phyloP scores from a whole-genome alignment of 2,888 invertebrate species.

The Poecilus cupreus region DNA sequence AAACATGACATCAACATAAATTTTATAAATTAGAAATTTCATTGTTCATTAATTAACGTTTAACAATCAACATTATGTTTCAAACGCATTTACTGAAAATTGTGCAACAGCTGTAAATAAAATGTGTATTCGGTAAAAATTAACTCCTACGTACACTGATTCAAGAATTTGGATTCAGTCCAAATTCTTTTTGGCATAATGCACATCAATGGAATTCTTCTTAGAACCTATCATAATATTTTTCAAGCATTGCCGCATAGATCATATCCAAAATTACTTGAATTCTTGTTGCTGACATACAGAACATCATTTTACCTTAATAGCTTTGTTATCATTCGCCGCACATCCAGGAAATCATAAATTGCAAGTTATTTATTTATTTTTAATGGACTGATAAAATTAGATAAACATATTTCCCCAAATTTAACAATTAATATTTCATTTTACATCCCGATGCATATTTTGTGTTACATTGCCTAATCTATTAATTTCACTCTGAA shows the following conservation, averaged over 20 bases:
- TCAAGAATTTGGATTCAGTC: slow-evolving; percentile 50
- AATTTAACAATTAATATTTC: no score
- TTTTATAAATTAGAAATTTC: neutral
- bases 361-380: no score
- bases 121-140: slow-evolving; percentile 23
- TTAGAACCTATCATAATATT: slow-evolving; percentile 40
- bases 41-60: neutral
- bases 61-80: neutral
- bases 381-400: no score
- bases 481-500: no score
- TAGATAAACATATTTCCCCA: no score
- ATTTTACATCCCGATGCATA: no score
- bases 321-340: no score
- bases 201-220: slow-evolving; percentile 52
- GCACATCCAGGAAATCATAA: no score
- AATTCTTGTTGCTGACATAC: slow-evolving; percentile 18
- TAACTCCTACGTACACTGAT: slow-evolving; percentile 21
- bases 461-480: no score
- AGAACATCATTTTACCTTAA: neutral
- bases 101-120: slow-evolving; percentile 4
- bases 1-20: neutral
- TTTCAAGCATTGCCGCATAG: neutral
- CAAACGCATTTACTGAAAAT: neutral
- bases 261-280: slow-evolving; percentile 33
- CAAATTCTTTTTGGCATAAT: slow-evolving; percentile 53